Base-by-base conservation (phyloP, 2,113 vertebrate species). In the Casuarius casuarius region DNA sequence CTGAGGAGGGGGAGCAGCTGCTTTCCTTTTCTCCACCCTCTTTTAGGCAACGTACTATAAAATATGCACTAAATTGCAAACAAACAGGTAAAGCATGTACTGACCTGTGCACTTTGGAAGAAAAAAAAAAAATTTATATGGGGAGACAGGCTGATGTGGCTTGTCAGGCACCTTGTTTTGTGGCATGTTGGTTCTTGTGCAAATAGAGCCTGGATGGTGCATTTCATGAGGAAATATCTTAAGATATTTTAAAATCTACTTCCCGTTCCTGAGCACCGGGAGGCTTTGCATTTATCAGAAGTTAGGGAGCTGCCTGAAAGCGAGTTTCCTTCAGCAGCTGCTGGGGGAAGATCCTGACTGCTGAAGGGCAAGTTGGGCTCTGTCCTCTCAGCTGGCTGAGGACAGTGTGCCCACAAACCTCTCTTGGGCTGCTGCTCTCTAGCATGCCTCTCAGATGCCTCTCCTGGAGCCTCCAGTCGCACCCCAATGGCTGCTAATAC, bases 331-430 rank as follows among this genome's bases (percentile, higher is more conserved):
- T 81, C 12, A 28, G 12, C 46, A 28, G 67, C 35, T 2, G 2
- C 9, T 31, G 38, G 8, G 29, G 25, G 25, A 33, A 31, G 12
- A 49, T 84, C 16, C 51, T 54, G 62, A 44, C 25, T 1, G 1
- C 38, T 14, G 52, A 46, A 72, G 23, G 10, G 8, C 1, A 5
- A n/a, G 59, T 0, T 0, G 9, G 12, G 23, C 16, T 74, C 15
- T 65, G 10, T 5, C 28, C 19, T 29, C 9, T 26, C 49, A n/a
- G n/a, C 15, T 35, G 26, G 19, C 16, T 28, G 6, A 28, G 40
- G 35, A 20, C n/a, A 13, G 40, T 4, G 5, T 9, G 18, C 12
- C 61, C 23, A 40, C 72, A 66, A 56, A 18, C 19, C 7, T 59
- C 26, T 10, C 26, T n/a, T 10, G 29, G 33, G 44, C 33, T 33